Conservation (phyloP, 2,888 invertebrate species). For the Scrobipalpa costella region DNA sequence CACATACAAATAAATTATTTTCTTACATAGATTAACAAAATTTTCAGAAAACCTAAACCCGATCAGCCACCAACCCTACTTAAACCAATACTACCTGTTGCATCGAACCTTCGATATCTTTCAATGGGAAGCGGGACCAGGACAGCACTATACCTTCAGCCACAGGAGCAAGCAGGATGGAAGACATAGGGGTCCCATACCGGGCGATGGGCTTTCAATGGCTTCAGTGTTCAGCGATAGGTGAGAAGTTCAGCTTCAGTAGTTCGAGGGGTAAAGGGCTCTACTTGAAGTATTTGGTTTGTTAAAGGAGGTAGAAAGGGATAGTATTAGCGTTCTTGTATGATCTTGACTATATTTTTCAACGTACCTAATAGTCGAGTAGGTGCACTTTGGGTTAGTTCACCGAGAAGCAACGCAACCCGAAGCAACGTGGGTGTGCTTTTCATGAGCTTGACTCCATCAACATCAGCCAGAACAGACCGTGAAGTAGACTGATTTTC, state of each 20-base stretch:
- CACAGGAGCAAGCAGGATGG: constrained; percentile 46
- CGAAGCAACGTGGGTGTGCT: too few relatives aligned
- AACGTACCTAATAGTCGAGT: too few relatives aligned
- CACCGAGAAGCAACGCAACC: too few relatives aligned
- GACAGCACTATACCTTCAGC: constrained; percentile 40
- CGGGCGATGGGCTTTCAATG: constrained; percentile 73
- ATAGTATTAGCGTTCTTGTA: too few relatives aligned
- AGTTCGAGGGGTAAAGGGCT: constrained; percentile 48
- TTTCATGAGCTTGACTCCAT: too few relatives aligned
- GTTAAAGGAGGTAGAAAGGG: neutral
- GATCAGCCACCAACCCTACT: constrained; percentile 70
- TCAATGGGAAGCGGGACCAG: constrained; percentile 66
- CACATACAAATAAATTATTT: too few relatives aligned
- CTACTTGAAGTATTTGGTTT: constrained; percentile 41
- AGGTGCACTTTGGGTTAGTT: too few relatives aligned
- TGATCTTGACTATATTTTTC: too few relatives aligned
- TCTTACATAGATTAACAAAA: neutral
- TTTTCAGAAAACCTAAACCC: constrained; percentile 42
- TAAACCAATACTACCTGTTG: constrained; percentile 77
- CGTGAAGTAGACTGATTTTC: too few relatives aligned
- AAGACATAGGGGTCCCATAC: constrained; percentile 66
- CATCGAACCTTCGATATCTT: constrained; percentile 78
- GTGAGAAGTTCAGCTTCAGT: constrained; percentile 62
- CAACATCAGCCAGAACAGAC: too few relatives aligned
- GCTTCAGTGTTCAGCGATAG: constrained; percentile 68